Conservation (phyloP, 2,113 vertebrate genomes). For the Zosterops lateralis region DNA sequence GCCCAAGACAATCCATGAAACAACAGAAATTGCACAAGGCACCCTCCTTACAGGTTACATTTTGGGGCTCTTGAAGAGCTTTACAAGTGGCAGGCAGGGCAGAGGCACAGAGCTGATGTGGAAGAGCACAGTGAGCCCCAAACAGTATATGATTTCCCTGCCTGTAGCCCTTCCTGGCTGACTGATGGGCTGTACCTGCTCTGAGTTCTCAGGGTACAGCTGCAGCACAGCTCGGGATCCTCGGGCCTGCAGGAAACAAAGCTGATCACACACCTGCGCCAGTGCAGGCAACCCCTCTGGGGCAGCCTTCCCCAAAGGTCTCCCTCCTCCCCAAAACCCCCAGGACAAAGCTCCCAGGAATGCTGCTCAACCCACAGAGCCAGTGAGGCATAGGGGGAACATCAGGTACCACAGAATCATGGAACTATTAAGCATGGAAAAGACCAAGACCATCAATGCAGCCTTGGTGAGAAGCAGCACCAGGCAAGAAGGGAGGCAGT, state of each 20-base stretch:
- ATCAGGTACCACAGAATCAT: neutral
- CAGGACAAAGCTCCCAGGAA: neutral
- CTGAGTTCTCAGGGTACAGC: conserved; percentile 92
- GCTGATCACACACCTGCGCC: neutral
- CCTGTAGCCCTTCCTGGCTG: neutral
- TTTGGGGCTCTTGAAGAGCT: neutral
- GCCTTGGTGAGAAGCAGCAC: neutral
- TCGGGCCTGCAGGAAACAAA: conserved; percentile 74
- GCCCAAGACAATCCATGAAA: neutral
- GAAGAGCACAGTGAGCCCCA: neutral
- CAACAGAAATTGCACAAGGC: neutral
- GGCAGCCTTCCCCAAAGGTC: rapidly evolving
- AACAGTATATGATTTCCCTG: neutral
- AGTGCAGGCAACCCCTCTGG: neutral
- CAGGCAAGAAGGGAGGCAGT: neutral
- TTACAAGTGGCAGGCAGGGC: neutral
- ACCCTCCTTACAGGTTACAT: neutral
- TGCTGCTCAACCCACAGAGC: neutral
- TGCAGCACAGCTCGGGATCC: conserved; percentile 91
- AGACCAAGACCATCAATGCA: neutral
- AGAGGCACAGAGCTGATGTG: neutral
- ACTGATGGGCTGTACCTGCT: conserved; percentile 80
- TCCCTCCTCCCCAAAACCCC: neutral
- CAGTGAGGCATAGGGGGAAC: neutral
- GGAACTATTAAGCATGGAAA: neutral